Percentiles rank a stretch among this genome's conserved stretches.
These are phyloP conservation scores for Stenoptilia bipunctidactyla DNA, from an alignment of 2,888 invertebrate genomes.

Conservation along the genomic window DNA sequence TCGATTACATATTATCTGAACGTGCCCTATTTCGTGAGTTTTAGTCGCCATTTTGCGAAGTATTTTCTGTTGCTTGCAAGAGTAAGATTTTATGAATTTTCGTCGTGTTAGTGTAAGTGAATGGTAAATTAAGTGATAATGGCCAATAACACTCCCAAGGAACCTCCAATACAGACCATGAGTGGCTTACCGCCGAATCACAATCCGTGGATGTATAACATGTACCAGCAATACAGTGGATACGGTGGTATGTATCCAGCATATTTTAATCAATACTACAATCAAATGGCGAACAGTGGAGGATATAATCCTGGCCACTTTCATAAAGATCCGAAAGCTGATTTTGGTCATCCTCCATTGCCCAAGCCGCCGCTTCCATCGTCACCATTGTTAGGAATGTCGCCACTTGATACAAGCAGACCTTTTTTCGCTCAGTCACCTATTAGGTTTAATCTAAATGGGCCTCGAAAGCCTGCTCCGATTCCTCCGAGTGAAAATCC, in stretches of 20 bases:
- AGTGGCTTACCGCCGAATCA: conserved; percentile 50
- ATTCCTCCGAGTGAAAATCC: conserved; percentile 51
- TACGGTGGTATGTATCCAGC: conserved; percentile 58
- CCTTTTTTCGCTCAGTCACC: conserved; percentile 57
- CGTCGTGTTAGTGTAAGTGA: too few species aligned
- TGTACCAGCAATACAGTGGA: conserved; percentile 48
- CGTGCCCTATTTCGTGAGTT: too few species aligned
- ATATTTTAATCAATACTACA: conserved; percentile 62
- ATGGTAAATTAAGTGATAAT: conserved; percentile 25
- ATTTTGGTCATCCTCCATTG: conserved; percentile 37
- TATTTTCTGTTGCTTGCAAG: too few species aligned
- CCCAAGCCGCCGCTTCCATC: conserved; percentile 44
- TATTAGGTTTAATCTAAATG: conserved; percentile 60
- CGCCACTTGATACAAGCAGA: conserved; percentile 49
- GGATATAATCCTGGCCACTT: conserved; percentile 38
- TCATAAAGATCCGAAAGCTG: conserved; percentile 35
- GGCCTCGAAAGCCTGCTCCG: conserved; percentile 47
- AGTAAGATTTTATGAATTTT: too few species aligned
- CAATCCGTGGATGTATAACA: conserved; percentile 56
- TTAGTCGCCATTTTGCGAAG: too few species aligned
- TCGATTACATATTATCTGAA: too few species aligned
- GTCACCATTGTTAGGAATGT: conserved; percentile 51
- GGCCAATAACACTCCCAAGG: conserved; percentile 52
- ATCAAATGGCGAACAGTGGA: conserved; percentile 45
- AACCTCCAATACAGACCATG: conserved; percentile 59